Conservation (phyloP, 2,797 vertebrate genomes). For the Siniperca undulata region DNA sequence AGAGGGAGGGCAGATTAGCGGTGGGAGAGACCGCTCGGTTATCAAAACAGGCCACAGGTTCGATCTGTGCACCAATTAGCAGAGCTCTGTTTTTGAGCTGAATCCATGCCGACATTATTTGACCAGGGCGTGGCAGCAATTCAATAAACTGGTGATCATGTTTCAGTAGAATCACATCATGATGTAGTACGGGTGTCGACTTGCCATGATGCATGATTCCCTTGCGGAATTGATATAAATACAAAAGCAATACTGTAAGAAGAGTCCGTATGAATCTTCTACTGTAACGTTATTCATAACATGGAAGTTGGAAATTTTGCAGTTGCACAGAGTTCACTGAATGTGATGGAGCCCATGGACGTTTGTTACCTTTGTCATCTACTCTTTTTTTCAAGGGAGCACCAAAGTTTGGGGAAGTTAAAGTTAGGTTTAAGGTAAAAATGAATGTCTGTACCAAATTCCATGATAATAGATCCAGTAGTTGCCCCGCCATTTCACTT, state of each 20-base stretch:
- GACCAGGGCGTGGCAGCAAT: conserved; percentile 41
- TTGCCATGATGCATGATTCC: conserved; percentile 10
- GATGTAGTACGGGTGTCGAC: conserved; percentile 7
- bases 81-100: conserved; percentile 34
- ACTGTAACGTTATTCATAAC: not conserved
- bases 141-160: conserved; percentile 47
- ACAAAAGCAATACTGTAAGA: not conserved
- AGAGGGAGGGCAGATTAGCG: conserved; percentile 42
- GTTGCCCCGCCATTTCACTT: no score
- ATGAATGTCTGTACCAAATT: not conserved
- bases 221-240: not conserved
- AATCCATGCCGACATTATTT: conserved; percentile 36
- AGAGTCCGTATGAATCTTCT: not conserved
- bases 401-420: not conserved
- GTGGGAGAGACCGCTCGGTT: conserved; percentile 49
- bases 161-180: conserved; percentile 47
- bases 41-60: conserved; percentile 68
- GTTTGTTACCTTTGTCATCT: not conserved
- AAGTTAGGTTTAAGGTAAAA: not conserved
- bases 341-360: not conserved
- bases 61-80: conserved; percentile 66
- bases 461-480: not conserved
- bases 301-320: not conserved
- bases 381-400: not conserved
- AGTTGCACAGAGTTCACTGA: not conserved